Evolutionary conservation across 2,797 vertebrate species (phyloP), one percentile per base, ranked within the genome.

Genomic region (Agapornis canus): DNA sequence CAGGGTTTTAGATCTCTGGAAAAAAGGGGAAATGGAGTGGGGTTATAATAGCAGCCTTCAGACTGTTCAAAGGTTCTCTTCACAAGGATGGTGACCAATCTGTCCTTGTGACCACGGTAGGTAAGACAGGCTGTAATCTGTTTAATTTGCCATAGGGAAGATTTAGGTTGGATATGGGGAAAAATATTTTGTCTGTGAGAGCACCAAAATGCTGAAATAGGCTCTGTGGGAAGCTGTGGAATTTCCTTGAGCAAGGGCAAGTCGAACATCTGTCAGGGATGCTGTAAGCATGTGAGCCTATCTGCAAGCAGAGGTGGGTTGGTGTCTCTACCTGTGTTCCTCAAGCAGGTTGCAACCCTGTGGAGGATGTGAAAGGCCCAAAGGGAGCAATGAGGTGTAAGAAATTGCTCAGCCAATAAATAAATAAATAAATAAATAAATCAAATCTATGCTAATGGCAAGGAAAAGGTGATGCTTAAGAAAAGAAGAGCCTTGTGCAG

Each of bases 111-210:
- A 73, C 75, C 70, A 13, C 1, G 3, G 39, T 40, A 35, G 11
- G 13, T 40, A 94, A 70, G 85, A 83, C 61, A 90, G 42, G 29
- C 66, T 94, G 59, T 88, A 86, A 75, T 81, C 76, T 81, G 42
- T 79, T 95, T 86, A 16, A 72, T 94, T 91, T 91, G 91, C 82
- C 82, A 63, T 5, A 47, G 66, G 66, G n/a, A 88, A 94, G 82
- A 88, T 94, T 91, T 81, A 86, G 69, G 49, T 86, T 81, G 70
- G 82, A 92, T 90, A 69, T 37, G 20, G 76, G 49, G 61, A 11
- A 43, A 94, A 91, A 86, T 90, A 83, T 92, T 95, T 94, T 92
- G 76, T 90, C 85, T 94, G 79, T 15, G 65, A 94, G 93, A 94
- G 87, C 79, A 75, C 65, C 92, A 90, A 95, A 89, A 72, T 59